Evolutionary conservation across 2,888 invertebrate species (phyloP).

Genomic region (Agrochola circellaris): DNA sequence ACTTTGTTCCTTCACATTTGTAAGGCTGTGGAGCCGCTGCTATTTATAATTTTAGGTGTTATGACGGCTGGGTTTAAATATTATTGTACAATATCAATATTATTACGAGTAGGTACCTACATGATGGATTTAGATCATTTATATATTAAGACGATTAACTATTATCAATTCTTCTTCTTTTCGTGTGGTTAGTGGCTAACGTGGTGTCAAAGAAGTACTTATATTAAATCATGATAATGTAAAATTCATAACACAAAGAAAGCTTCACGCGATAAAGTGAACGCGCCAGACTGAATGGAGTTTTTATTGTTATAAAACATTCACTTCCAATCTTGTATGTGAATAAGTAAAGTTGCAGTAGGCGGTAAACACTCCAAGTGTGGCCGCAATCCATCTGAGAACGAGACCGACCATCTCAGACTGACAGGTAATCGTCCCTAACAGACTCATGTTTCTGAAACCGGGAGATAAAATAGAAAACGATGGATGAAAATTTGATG

Average conservation of each 20-base stretch:
- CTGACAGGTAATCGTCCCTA: slow-evolving; percentile 69
- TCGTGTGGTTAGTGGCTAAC: too few species aligned
- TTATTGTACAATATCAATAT: too few species aligned
- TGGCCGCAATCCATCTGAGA: slow-evolving; percentile 68
- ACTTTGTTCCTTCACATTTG: too few species aligned
- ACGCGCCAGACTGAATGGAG: background rate
- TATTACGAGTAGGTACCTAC: background rate
- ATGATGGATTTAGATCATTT: background rate
- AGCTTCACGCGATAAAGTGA: too few species aligned
- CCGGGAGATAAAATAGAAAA: background rate
- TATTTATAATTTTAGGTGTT: background rate
- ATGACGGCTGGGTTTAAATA: background rate
- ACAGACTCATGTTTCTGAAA: slow-evolving; percentile 23
- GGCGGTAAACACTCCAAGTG: slow-evolving; percentile 45
- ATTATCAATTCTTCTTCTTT: background rate
- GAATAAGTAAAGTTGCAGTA: slow-evolving; percentile 31
- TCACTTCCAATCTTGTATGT: background rate
- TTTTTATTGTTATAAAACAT: slow-evolving; percentile 1
- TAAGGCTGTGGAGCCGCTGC: too few species aligned
- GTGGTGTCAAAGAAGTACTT: too few species aligned
- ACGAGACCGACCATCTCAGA: slow-evolving; percentile 42
- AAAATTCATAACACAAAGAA: too few species aligned
- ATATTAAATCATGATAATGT: too few species aligned
- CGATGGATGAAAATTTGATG: background rate
- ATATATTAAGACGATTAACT: too few species aligned